phyloP scores from a whole-genome alignment of 2,888 invertebrate species.

The Caenorhabditis imperialis region DNA sequence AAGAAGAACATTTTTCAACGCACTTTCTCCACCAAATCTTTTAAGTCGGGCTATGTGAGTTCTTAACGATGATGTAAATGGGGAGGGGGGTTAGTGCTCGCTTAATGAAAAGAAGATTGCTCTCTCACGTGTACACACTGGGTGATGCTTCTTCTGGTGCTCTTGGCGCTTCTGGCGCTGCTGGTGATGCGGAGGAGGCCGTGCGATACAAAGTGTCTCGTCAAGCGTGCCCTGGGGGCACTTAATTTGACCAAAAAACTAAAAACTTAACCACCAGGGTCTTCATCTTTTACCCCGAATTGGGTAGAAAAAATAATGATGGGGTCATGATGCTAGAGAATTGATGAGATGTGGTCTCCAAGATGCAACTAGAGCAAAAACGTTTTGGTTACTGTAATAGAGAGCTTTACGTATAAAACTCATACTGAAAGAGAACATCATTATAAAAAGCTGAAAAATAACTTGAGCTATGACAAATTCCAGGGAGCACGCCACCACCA shows the following conservation, averaged over 20 bases:
- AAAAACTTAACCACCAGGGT: slow-evolving; percentile 15
- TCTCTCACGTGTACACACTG: slow-evolving; percentile 15
- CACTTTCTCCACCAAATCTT: slow-evolving; percentile 66
- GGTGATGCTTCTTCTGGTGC: too few relatives aligned
- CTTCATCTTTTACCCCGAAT: slow-evolving; percentile 21
- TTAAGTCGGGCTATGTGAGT: slow-evolving; percentile 63
- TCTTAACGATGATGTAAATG: not conserved
- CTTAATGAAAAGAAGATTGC: slow-evolving; percentile 10
- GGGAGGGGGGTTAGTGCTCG: slow-evolving; percentile 9
- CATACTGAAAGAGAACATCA: too few relatives aligned
- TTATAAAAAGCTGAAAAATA: not conserved
- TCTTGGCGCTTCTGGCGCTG: too few relatives aligned
- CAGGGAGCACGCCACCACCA: slow-evolving; percentile 60
- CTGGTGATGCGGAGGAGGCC: slow-evolving; percentile 2
- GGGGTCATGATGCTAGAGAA: too few relatives aligned
- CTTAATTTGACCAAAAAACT: slow-evolving; percentile 27
- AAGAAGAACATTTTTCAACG: slow-evolving; percentile 65
- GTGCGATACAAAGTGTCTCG: slow-evolving; percentile 30
- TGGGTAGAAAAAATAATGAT: too few relatives aligned
- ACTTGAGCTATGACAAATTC: slow-evolving; percentile 6
- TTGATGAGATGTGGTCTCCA: too few relatives aligned
- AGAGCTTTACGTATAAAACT: too few relatives aligned
- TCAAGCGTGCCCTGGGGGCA: slow-evolving; percentile 52
- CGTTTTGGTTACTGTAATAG: too few relatives aligned
- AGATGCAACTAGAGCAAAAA: too few relatives aligned